Evolutionary conservation across 2,888 invertebrate genomes (phyloP), one percentile per base, ranked within the genome.

Genomic region (Ophraella communa): DNA sequence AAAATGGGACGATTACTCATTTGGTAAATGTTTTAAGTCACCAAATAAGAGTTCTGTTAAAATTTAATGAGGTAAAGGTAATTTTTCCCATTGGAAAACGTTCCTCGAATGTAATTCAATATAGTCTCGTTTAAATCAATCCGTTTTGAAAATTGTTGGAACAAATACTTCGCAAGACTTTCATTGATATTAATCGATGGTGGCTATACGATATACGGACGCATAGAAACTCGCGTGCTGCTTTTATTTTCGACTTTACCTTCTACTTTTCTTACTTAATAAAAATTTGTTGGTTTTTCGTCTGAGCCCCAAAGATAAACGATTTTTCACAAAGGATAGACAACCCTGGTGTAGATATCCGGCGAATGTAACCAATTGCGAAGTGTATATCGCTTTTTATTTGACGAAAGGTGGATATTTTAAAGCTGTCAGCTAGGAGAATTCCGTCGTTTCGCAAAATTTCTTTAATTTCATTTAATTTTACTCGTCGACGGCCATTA

Each of bases 121-220:
- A n/a, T n/a, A n/a, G n/a, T n/a, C n/a, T n/a, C n/a, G n/a, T n/a
- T n/a, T n/a, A n/a, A 23, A 53, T 53, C 39, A 20, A 55, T 44
- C 56, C 30, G 42, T 59, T 59, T 59, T 24, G 11, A 30, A 53
- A 61, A 63, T 65, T 45, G 54, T 58, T 60, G 61, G 42, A 21
- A 64, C 73, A 72, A 75, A 75, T 74, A 70, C 64, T 74, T 72
- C 60, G 71, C 45, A 45, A 65, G 73, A 75, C 73, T 70, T 74
- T 73, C 72, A 76, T 73, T 76, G 74, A 73, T 73, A 76, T 75
- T 75, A 76, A 75, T 76, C 70, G 74, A 65, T 52, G 27, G 55
- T n/a, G n/a, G 65, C 63, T 65, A 49, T 66, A 53, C 69, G 59
- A 71, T 71, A 66, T 70, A 73, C n/a, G n/a, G n/a, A n/a, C n/a